Evolutionary conservation across 2,888 invertebrate genomes (phyloP).

Genomic region (Athalia rosae): DNA sequence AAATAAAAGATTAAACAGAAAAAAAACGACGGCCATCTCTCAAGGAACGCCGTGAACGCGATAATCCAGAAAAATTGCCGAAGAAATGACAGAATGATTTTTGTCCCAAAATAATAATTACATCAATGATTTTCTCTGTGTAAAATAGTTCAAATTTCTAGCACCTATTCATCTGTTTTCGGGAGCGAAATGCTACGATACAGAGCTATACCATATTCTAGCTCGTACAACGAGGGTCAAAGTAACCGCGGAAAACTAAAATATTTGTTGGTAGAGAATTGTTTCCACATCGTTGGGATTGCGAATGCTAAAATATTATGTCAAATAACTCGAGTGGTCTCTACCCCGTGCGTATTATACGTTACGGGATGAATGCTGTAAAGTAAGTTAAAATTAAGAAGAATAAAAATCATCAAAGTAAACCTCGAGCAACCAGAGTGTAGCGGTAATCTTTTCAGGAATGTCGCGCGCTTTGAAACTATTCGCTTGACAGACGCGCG

Average conservation of each 20-base stretch:
- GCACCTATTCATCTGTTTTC: no score
- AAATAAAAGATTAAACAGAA: neutral
- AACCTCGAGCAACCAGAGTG: neutral
- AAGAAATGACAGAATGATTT: no score
- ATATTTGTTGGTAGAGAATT: slow-evolving; percentile 62
- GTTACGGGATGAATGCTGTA: no score
- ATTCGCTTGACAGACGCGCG: slow-evolving; percentile 14
- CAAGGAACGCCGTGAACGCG: no score
- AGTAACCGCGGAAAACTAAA: slow-evolving; percentile 65
- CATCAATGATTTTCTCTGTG: slow-evolving; percentile 15
- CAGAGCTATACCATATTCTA: no score
- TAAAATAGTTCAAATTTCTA: slow-evolving; percentile 37
- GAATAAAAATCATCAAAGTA: slow-evolving; percentile 35
- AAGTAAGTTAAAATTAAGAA: slow-evolving; percentile 31
- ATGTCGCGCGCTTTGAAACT: slow-evolving; percentile 42
- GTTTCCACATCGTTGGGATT: slow-evolving; percentile 52
- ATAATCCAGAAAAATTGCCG: no score
- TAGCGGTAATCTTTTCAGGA: slow-evolving; percentile 25
- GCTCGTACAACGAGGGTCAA: slow-evolving; percentile 57
- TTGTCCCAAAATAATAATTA: no score
- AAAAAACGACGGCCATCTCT: neutral
- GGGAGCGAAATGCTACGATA: no score
- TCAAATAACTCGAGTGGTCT: slow-evolving; percentile 22
- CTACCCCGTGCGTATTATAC: no score
- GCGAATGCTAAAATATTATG: slow-evolving; percentile 12